Evolutionary conservation across 2,797 vertebrate species (phyloP).

Genomic region (Ctenochaetus hawaiiensis): DNA sequence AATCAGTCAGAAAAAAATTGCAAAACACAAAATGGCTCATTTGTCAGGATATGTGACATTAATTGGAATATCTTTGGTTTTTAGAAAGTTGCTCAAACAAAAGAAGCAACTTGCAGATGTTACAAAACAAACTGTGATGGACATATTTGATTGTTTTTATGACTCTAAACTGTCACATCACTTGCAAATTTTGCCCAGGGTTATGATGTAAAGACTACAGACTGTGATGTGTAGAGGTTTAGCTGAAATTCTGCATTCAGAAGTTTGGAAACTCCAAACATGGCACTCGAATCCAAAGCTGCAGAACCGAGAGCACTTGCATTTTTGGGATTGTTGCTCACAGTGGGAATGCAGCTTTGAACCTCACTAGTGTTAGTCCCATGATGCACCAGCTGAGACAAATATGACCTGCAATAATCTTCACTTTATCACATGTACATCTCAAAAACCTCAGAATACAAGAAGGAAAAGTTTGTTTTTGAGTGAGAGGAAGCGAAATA

Average conservation of each 20-base stretch:
- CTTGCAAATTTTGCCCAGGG: background rate
- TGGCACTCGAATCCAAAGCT: conserved; percentile 1
- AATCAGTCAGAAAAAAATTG: background rate
- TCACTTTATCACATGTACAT: background rate
- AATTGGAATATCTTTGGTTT: background rate
- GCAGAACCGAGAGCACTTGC: background rate
- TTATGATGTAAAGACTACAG: background rate
- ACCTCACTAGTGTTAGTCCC: background rate
- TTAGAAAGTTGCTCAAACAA: background rate
- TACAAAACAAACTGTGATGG: background rate
- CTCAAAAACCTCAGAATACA: conserved; percentile 1
- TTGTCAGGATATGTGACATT: background rate
- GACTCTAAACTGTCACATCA: background rate
- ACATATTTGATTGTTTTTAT: background rate
- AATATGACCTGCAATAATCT: background rate
- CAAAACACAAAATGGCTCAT: background rate
- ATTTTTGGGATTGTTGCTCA: conserved; percentile 7
- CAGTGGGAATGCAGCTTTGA: background rate
- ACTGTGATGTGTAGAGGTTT: no score
- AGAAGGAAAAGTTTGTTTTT: background rate
- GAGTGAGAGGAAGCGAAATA: background rate
- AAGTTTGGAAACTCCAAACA: background rate
- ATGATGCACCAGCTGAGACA: conserved; percentile 17
- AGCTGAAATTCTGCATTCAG: background rate
- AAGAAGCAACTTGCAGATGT: background rate